Conservation (phyloP, 2,113 vertebrate species). For the Sylvia atricapilla region DNA sequence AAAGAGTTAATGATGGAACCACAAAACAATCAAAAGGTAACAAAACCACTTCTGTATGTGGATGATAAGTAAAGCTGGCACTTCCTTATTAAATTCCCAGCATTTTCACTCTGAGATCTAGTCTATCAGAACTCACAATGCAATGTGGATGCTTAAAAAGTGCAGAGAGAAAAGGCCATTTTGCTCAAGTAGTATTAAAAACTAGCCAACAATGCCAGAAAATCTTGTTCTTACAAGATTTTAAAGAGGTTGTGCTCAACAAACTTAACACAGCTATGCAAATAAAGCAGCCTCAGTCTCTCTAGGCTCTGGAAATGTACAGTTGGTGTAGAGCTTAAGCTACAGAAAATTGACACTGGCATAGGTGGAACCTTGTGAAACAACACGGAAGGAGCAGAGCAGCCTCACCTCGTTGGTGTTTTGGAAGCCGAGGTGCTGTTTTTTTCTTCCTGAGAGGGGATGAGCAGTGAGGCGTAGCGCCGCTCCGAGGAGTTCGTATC, state of each 20-base stretch:
- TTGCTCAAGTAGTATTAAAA: not conserved
- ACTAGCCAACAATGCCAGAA: not conserved
- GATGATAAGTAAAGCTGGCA: not conserved
- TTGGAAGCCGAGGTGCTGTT: slow-evolving; percentile 83
- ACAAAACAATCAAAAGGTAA: not conserved
- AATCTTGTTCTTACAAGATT: not conserved
- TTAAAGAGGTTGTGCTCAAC: not conserved
- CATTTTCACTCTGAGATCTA: not conserved
- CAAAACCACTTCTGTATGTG: not conserved
- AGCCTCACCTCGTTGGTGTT: slow-evolving; percentile 78
- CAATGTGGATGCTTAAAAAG: not conserved
- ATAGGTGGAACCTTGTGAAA: not conserved
- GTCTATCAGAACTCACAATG: not conserved
- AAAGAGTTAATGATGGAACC: not conserved
- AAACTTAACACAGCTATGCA: not conserved
- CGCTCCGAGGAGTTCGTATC: slow-evolving; percentile 82
- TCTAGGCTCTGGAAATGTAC: not conserved
- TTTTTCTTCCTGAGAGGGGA: slow-evolving; percentile 83
- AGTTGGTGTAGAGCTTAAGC: not conserved
- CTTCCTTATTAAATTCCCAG: not conserved
- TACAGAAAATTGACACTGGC: not conserved
- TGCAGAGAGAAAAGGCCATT: not conserved
- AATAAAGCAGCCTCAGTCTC: not conserved
- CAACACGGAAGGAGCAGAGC: not conserved
- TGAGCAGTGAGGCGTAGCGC: slow-evolving; percentile 80